Conservation (phyloP, 2,888 invertebrate genomes). For the Cerastis leucographa region DNA sequence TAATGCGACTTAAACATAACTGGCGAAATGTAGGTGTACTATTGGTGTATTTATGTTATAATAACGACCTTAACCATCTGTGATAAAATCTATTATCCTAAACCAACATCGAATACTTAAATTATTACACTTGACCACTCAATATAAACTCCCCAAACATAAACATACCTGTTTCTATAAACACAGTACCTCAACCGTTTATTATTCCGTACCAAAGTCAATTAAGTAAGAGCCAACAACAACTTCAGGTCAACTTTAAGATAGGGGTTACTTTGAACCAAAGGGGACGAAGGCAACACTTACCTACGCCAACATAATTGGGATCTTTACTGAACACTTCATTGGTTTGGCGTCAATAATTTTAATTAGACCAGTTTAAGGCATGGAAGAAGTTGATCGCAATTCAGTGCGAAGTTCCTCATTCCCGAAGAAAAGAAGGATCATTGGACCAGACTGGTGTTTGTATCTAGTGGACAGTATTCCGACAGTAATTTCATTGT, state of each 20-base stretch:
- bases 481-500: too few relatives aligned
- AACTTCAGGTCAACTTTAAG: conserved; percentile 53
- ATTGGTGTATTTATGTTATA: neutral
- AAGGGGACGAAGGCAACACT: conserved; percentile 32
- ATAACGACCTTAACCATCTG: neutral
- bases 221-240: conserved; percentile 47
- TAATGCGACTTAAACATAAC: too few relatives aligned
- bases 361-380: neutral
- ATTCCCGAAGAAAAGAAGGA: too few relatives aligned
- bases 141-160: conserved; percentile 6
- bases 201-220: conserved; percentile 51
- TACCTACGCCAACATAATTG: conserved; percentile 38
- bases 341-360: conserved; percentile 25
- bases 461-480: too few relatives aligned
- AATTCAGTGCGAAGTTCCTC: too few relatives aligned
- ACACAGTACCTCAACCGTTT: conserved; percentile 35
- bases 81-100: neutral
- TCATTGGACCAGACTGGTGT: too few relatives aligned
- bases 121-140: conserved; percentile 12
- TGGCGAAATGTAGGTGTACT: neutral
- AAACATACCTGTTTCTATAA: conserved; percentile 17
- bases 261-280: conserved; percentile 54
- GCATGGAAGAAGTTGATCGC: neutral
- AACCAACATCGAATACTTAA: neutral
- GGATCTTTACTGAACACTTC: conserved; percentile 31